Evolutionary conservation across 2,888 invertebrate species (phyloP).

Genomic region (Chelonus formosanus): DNA sequence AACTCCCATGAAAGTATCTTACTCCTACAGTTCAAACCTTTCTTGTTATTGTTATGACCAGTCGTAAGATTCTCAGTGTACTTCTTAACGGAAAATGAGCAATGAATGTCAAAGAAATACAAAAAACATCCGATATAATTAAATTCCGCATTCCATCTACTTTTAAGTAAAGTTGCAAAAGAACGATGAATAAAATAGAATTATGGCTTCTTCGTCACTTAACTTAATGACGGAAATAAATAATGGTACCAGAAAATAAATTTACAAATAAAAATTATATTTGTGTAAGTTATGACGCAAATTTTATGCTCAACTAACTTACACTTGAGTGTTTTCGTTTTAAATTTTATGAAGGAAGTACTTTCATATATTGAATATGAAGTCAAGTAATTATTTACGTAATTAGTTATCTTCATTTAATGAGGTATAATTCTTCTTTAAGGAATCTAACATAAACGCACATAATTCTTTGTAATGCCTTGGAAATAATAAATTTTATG

Average conservation of each 20-base stretch:
- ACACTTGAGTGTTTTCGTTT: no score
- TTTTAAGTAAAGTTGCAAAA: neutral
- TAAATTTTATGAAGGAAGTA: no score
- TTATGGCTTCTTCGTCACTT: neutral
- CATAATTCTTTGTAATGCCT: no score
- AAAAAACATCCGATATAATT: constrained; percentile 27
- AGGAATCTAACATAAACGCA: no score
- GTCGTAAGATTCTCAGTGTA: constrained; percentile 33
- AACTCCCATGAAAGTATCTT: constrained; percentile 32
- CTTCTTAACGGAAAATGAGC: constrained; percentile 30
- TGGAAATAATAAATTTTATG: no score
- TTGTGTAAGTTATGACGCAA: no score
- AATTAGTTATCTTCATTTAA: no score
- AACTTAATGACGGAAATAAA: constrained; percentile 7
- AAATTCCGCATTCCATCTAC: constrained; percentile 16
- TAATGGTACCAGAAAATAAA: neutral
- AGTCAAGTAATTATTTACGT: no score
- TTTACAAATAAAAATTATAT: no score
- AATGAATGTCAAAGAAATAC: constrained; percentile 26
- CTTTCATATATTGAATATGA: no score
- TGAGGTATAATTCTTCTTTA: no score
- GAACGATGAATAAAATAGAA: neutral
- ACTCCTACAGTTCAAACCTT: constrained; percentile 18
- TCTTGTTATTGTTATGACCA: constrained; percentile 31
- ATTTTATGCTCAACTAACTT: no score